Percentiles rank a stretch among this genome's conserved stretches.
Conservation (phyloP, 2,888 invertebrate species). For the Lobophora halterata region DNA sequence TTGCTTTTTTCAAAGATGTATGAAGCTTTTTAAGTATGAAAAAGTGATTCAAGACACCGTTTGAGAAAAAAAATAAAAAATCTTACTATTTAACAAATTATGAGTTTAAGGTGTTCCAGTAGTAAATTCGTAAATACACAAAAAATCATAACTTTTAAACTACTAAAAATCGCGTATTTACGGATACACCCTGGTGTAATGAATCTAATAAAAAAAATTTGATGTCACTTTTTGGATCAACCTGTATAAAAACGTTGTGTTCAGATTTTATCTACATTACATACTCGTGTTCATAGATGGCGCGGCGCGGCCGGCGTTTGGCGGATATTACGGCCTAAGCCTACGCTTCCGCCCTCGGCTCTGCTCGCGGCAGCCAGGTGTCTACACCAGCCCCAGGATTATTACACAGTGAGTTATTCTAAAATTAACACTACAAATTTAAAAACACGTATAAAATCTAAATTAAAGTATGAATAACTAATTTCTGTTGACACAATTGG, state of each 20-base stretch:
- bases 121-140: too few relatives aligned
- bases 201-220: too few relatives aligned
- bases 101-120: too few relatives aligned
- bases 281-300: slow-evolving; percentile 73
- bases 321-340: slow-evolving; percentile 80
- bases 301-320: slow-evolving; percentile 86
- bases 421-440: neutral
- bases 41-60: too few relatives aligned
- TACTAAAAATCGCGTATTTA: too few relatives aligned
- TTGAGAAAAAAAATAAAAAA: too few relatives aligned
- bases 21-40: too few relatives aligned
- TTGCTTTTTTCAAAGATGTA: too few relatives aligned
- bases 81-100: too few relatives aligned
- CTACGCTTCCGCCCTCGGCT: slow-evolving; percentile 86
- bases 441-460: neutral
- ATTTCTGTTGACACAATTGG: too few relatives aligned
- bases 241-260: neutral
- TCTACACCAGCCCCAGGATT: slow-evolving; percentile 87
- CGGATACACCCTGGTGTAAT: too few relatives aligned
- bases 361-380: slow-evolving; percentile 87
- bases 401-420: slow-evolving; percentile 81
- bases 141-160: too few relatives aligned
- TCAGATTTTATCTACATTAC: neutral
- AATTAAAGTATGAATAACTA: neutral
- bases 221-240: neutral